Percentiles rank a stretch among this genome's conserved stretches.
These are phyloP conservation scores for Glyphotaelius pellucidus DNA, from an alignment of 2,888 invertebrate genomes.

Conservation along the genomic window DNA sequence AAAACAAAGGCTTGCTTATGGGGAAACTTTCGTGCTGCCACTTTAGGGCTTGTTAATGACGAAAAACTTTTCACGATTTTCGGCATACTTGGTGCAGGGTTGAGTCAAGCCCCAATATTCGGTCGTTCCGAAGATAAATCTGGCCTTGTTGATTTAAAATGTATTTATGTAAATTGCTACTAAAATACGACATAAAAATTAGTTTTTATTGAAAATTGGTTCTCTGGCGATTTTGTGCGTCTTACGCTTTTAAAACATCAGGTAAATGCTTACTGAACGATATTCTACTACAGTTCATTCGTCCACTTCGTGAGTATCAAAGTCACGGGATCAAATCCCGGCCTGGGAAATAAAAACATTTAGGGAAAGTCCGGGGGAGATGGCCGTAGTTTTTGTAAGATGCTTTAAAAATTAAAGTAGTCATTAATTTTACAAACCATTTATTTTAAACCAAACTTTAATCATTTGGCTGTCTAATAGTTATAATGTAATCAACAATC, in stretches of 20 bases:
- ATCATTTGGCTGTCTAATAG: too few relatives aligned
- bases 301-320: too few relatives aligned
- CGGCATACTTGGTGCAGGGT: conserved; percentile 9
- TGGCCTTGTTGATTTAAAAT: background rate
- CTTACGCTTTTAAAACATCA: background rate
- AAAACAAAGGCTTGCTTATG: conserved; percentile 54
- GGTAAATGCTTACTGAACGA: background rate
- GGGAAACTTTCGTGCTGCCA: conserved; percentile 44
- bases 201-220: background rate
- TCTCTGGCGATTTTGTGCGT: background rate
- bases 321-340: too few relatives aligned
- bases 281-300: background rate
- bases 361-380: too few relatives aligned
- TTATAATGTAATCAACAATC: too few relatives aligned
- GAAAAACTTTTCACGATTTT: conserved; percentile 50
- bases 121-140: background rate
- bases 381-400: too few relatives aligned
- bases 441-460: too few relatives aligned
- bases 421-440: too few relatives aligned
- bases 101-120: conserved; percentile 2
- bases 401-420: too few relatives aligned
- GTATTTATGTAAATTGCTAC: background rate
- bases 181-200: too few relatives aligned
- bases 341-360: too few relatives aligned
- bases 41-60: conserved; percentile 53